Evolutionary conservation across 2,888 invertebrate genomes (phyloP), one percentile per base, ranked within the genome.

Genomic region (Lepidonotus clava): DNA sequence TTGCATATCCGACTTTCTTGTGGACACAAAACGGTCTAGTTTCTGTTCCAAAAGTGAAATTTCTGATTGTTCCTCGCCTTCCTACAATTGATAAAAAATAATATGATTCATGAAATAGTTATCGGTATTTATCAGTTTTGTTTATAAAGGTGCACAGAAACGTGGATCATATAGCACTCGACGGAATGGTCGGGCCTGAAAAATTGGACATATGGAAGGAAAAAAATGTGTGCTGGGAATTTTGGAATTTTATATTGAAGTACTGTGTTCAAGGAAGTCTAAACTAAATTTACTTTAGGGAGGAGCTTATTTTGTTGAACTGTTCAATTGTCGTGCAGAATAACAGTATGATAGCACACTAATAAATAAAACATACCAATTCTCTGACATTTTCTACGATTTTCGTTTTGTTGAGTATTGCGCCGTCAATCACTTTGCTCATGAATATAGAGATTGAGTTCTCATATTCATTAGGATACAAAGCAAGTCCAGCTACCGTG

Each of bases 41-140:
- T 76, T 76, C 38, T 76, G 38, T 4, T 76, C 76, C 40, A 76
- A 18, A n/a, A n/a, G 1, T 2, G 76, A 1, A 14, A 76, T 34
- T 21, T 76, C 76, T 40, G 76, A 76, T 21, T 36, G 76, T 24
- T 40, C 40, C 18, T 76, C 76, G 14, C 76, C 76, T 21, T 76
- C 76, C 76, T 76, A 5, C 11, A 71, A 71, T 28, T 32, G 6
- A 32, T 6, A 71, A 71, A 5, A 38, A 14, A 38, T 6, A 11
- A 18, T 71, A 5, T 4, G 18, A 28, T 71, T 14, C 11, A 14
- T 51, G 32, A 36, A n/a, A 56, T 11, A 14, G 8, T 56, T n/a
- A n/a, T 56, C n/a, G 11, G n/a, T 56, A 56, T 18, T 56, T 56
- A 56, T 56, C 8, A 18, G 5, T n/a, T n/a, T 56, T 56, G 5